phyloP scores from a whole-genome alignment of 2,797 vertebrate species.

The Yasuhikotakia modesta region DNA sequence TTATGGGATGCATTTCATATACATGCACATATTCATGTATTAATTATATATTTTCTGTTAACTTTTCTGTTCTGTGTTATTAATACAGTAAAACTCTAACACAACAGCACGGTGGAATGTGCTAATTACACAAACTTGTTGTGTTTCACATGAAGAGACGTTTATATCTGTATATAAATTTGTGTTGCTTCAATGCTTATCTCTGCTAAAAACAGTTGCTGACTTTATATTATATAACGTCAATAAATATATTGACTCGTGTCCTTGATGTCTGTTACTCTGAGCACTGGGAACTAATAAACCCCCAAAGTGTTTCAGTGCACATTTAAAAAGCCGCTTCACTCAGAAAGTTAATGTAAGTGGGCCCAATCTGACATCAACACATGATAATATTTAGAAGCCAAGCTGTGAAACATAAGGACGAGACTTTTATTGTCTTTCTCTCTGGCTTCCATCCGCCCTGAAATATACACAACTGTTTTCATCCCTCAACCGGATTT shows the following conservation, averaged over 20 bases:
- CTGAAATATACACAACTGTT: constrained; percentile 59
- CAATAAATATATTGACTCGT: constrained; percentile 23
- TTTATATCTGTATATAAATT: not conserved
- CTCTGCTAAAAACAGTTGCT: constrained; percentile 18
- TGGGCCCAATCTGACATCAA: constrained; percentile 40
- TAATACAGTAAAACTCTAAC: not conserved
- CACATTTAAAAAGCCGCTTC: constrained; percentile 17
- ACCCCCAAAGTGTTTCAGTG: not conserved
- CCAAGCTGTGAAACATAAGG: constrained; percentile 29
- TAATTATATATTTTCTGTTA: too few species aligned
- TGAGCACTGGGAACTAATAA: constrained; percentile 37
- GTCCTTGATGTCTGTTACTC: constrained; percentile 36
- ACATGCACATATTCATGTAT: too few species aligned
- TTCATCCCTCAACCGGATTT: constrained; percentile 71
- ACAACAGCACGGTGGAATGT: not conserved
- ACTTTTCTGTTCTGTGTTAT: too few species aligned
- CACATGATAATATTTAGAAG: constrained; percentile 58
- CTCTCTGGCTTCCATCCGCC: constrained; percentile 27
- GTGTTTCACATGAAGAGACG: not conserved
- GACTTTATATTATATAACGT: constrained; percentile 43
- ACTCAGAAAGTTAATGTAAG: constrained; percentile 21
- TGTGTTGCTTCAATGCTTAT: not conserved
- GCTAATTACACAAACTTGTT: not conserved
- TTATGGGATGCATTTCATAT: not conserved
- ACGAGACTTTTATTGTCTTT: constrained; percentile 12